These are phyloP conservation scores for Phania funesta DNA, from an alignment of 2,888 invertebrate genomes.

Conservation along the genomic window DNA sequence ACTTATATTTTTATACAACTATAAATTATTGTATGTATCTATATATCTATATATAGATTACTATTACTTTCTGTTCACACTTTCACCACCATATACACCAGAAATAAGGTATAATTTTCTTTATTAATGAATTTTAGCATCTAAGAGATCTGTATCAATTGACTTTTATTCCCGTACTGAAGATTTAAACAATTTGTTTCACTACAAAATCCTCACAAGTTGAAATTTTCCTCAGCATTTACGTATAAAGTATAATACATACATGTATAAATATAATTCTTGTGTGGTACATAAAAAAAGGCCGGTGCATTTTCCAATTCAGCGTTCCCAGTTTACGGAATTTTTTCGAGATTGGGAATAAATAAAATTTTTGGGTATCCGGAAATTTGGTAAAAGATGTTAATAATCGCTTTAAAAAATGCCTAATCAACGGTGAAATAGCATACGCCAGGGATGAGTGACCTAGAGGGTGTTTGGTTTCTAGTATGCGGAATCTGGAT, in stretches of 20 bases:
- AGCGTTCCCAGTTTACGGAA: too few relatives aligned
- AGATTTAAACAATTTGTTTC: constrained; percentile 40
- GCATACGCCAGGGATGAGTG: too few relatives aligned
- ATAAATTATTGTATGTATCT: constrained; percentile 59
- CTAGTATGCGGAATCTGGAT: too few relatives aligned
- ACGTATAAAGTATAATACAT: constrained; percentile 14
- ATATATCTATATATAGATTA: constrained; percentile 59
- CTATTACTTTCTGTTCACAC: constrained; percentile 60
- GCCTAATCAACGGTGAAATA: too few relatives aligned
- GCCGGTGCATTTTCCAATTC: constrained; percentile 62
- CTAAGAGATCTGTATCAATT: constrained; percentile 50
- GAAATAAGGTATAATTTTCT: constrained; percentile 11
- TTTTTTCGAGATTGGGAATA: too few relatives aligned
- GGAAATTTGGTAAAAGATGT: too few relatives aligned
- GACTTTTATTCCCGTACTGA: constrained; percentile 59
- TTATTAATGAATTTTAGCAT: constrained; percentile 26
- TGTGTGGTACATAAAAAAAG: constrained; percentile 9
- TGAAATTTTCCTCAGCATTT: constrained; percentile 32
- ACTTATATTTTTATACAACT: constrained; percentile 19
- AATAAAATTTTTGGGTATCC: too few relatives aligned
- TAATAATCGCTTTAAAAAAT: too few relatives aligned
- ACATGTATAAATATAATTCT: too few relatives aligned
- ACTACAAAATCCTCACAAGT: constrained; percentile 31
- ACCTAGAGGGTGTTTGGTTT: too few relatives aligned
- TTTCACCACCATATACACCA: constrained; percentile 37